A percentile compares a stretch with the other conserved stretches of the same genome.
Conservation (phyloP, 2,113 vertebrate species). For the Synchiropus splendidus region DNA sequence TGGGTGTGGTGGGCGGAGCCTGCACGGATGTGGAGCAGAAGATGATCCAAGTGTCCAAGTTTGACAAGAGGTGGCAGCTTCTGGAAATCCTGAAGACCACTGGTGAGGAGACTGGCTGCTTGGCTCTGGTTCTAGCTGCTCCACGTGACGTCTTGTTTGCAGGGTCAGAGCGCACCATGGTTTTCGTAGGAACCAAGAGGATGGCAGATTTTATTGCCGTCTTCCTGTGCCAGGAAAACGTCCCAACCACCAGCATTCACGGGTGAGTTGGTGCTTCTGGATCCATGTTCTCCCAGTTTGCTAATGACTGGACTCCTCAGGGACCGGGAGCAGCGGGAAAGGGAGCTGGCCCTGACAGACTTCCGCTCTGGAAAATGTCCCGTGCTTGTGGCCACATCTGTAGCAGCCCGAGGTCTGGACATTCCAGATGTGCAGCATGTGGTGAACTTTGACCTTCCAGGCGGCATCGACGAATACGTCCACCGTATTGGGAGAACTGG, state of each 20-base stretch:
- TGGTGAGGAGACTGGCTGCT: slow-evolving; percentile 56
- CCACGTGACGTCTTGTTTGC: background rate
- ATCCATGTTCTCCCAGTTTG: rapidly evolving
- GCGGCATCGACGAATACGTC: slow-evolving; percentile 84
- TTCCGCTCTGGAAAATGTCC: slow-evolving; percentile 81
- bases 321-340: slow-evolving; percentile 83
- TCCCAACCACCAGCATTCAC: slow-evolving; percentile 88
- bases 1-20: slow-evolving; percentile 84
- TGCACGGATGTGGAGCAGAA: slow-evolving; percentile 86
- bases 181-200: slow-evolving; percentile 90
- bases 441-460: slow-evolving; percentile 89
- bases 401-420: slow-evolving; percentile 88
- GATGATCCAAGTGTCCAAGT: slow-evolving; percentile 74
- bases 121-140: background rate
- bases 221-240: slow-evolving; percentile 84
- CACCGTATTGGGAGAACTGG: slow-evolving; percentile 92
- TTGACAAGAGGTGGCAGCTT: slow-evolving; percentile 79
- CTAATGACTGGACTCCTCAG: slow-evolving; percentile 40
- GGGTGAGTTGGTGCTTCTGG: slow-evolving; percentile 62
- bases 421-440: slow-evolving; percentile 91
- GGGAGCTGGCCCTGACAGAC: slow-evolving; percentile 78
- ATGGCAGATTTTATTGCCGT: slow-evolving; percentile 88
- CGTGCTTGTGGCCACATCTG: slow-evolving; percentile 87
- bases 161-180: slow-evolving; percentile 83
- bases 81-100: slow-evolving; percentile 73